Base-by-base conservation (phyloP, 2,113 vertebrate species). In the Trochalopteron elliotii region DNA sequence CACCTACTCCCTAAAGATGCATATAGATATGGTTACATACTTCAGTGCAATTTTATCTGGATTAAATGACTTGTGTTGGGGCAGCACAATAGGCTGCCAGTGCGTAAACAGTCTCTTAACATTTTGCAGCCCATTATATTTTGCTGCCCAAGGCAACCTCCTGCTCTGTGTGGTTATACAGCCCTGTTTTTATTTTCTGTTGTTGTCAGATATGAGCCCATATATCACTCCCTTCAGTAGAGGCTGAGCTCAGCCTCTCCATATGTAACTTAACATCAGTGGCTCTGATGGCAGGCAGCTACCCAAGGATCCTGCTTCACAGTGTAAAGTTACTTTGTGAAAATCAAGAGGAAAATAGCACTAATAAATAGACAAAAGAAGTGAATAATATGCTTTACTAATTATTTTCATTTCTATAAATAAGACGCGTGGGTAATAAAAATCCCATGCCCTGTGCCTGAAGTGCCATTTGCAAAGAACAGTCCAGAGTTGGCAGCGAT, bases 31-130 rank as follows among this genome's bases (percentile, higher is more conserved):
- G 16, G 67, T 75, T 92, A 30, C 70, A 74, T 71, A 85, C 49
- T 57, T 69, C 33, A 22, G 9, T 45, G 39, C 49, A 83, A 59
- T 90, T 86, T 92, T 90, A 33, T 88, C 70, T 45, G 56, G 31
- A 78, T 68, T 25, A 88, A 96, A 77, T 63, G 19, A 69, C 85
- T 81, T 82, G 76, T 83, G 17, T 24, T 50, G 55, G 49, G 40
- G 72, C 71, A 93, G 71, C 68, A 89, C 59, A 74, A 86, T 40
- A 68, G 85, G 64, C 79, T 89, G 60, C 56, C 90, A 96, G 96
- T 95, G 93, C 47, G 52, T 96, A 96, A 97, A 97, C 77, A 96
- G 91, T 97, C 91, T 95, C 93, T 97, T 96, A 96, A 96, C 89
- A 79, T 96, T 97, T 97, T 96, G 95, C 94, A 96, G 91, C 70